Evolutionary conservation across 1,140 invertebrate genomes (phyloP), one percentile per base, ranked within the genome.

Genomic region (Rhopalosiphum maidis): DNA sequence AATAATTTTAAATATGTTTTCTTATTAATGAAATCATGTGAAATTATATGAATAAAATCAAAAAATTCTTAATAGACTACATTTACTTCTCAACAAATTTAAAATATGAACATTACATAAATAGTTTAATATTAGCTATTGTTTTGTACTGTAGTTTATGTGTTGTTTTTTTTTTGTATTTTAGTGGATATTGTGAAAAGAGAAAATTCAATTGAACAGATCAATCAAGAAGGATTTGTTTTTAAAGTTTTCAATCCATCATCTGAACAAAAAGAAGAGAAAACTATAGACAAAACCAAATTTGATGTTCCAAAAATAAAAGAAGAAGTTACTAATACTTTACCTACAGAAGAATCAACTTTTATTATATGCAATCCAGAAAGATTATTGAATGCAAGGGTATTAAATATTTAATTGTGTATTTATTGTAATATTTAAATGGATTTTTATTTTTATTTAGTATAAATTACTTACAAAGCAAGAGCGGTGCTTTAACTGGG

Each of bases 191-290:
- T 54, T 21, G 11, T 93, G 1, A 93, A 86, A 54, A 51, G 21
- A 41, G 48, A 93, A 55, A 93, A 93, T 37, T 25, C 46, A 43
- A 93, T 93, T 22, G 91, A 93, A 54, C 35, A 86, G 54, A 93
- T 93, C 3, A 86, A 85, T 41, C 91, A 93, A 93, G 91, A 93
- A 93, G 91, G 91, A 51, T 93, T 93, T 93, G 91, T 93, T 6
- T 93, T 93, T 21, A 93, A 93, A 86, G 82, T 93, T n/a, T 93
- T 93, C 22, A 93, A 93, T 43, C 37, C 91, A n/a, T 51, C 30
- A 8, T n/a, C 23, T 21, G 91, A 93, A 35, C 82, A 55, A 30
- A 93, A 55, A 54, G 22, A 92, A 22, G n/a, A 55, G 0, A 35
- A 86, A 15, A 41, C 37, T 30, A 55, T 21, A 22, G 30, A 82